These are phyloP conservation scores for Tachina lurida DNA, from an alignment of 2,888 invertebrate genomes.

Conservation along the genomic window DNA sequence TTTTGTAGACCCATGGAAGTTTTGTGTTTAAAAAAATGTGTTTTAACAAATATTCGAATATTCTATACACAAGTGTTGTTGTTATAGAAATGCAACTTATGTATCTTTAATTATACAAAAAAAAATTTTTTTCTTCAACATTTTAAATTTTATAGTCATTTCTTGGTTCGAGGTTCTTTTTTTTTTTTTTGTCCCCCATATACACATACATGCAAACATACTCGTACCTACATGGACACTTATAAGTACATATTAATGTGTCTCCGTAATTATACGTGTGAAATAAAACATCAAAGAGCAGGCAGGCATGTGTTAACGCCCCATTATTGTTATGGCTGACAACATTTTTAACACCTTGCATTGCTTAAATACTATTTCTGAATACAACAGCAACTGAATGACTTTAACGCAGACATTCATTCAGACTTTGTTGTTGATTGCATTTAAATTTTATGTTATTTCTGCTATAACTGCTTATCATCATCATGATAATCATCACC, in stretches of 20 bases:
- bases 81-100: slow-evolving; percentile 1
- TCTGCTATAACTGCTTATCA: slow-evolving; percentile 30
- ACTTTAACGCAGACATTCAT: slow-evolving; percentile 29
- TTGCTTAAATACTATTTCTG: slow-evolving; percentile 42
- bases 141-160: neutral
- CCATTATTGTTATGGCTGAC: slow-evolving; percentile 70
- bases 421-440: slow-evolving; percentile 16
- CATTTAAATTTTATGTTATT: neutral
- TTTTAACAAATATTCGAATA: neutral
- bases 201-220: too few species aligned
- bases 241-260: slow-evolving; percentile 36
- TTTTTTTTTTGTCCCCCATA: slow-evolving; percentile 13
- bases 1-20: too few species aligned
- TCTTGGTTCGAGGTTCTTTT: neutral
- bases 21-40: neutral
- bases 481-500: slow-evolving; percentile 19
- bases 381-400: slow-evolving; percentile 18
- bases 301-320: slow-evolving; percentile 71
- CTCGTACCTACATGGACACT: too few species aligned
- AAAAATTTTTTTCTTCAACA: slow-evolving; percentile 5
- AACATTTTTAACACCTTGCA: slow-evolving; percentile 71
- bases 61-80: slow-evolving; percentile 5
- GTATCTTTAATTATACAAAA: neutral
- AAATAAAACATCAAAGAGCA: slow-evolving; percentile 70
- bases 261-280: slow-evolving; percentile 69